Percentiles rank a stretch among this genome's conserved stretches.
Evolutionary conservation across 1,140 invertebrate species (phyloP).

Genomic region (Psilanteris sp.): DNA sequence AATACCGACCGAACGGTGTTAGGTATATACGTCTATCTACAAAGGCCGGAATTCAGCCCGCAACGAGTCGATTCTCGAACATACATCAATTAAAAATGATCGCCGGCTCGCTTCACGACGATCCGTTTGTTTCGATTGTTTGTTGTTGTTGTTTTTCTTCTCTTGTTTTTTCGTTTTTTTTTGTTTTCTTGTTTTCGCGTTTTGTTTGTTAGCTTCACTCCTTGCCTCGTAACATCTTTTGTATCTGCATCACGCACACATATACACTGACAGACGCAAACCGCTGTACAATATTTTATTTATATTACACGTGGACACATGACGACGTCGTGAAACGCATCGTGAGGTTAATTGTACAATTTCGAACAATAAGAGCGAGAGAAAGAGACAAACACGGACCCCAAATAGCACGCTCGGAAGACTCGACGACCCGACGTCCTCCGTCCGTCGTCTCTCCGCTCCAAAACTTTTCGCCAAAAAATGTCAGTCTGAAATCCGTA

Average conservation of each 20-base stretch:
- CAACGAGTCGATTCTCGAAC: slow-evolving; percentile 49
- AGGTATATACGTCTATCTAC: slow-evolving; percentile 55
- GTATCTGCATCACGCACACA: slow-evolving; percentile 30
- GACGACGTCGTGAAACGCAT: slow-evolving; percentile 55
- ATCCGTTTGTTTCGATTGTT: neutral
- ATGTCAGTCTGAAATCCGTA: slow-evolving; percentile 27
- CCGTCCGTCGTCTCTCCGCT: slow-evolving; percentile 20
- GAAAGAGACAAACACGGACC: slow-evolving; percentile 50
- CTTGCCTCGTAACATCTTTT: slow-evolving; percentile 6
- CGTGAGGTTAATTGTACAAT: slow-evolving; percentile 60
- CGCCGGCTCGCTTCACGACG: slow-evolving; percentile 10
- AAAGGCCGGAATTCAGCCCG: slow-evolving; percentile 46
- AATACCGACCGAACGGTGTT: slow-evolving; percentile 41
- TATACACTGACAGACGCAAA: slow-evolving; percentile 48
- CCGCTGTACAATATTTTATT: slow-evolving; percentile 56
- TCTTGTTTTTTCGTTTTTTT: slow-evolving; percentile 1
- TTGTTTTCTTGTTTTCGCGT: neutral
- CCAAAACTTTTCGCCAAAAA: slow-evolving; percentile 4
- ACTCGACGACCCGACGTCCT: slow-evolving; percentile 35
- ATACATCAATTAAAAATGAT: slow-evolving; percentile 28
- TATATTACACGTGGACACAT: slow-evolving; percentile 63
- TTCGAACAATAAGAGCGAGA: slow-evolving; percentile 39
- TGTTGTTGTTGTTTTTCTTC: neutral
- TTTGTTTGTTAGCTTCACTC: neutral
- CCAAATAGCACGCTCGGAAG: slow-evolving; percentile 54